Evolutionary conservation across 2,888 invertebrate genomes (phyloP), one percentile per base, ranked within the genome.

Genomic region (Harpalus rubripes): DNA sequence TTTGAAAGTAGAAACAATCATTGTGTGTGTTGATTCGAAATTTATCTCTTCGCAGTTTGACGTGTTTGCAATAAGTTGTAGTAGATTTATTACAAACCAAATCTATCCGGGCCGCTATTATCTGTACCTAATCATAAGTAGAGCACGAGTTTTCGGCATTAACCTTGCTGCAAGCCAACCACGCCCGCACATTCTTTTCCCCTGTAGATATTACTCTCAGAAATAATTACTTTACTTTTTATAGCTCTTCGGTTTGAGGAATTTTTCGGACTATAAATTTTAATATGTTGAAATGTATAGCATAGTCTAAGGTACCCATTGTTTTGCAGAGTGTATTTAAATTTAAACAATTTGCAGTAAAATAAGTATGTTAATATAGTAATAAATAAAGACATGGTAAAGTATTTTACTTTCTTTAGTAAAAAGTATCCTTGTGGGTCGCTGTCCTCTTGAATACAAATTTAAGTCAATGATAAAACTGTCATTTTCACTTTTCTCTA

Each of bases 161-260:
- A 74, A 74, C 72, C 72, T 74, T 74, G 72, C 72, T 44, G 10
- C 12, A 7, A 44, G 41, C 41, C 41, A 44, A 74, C 72, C 72
- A 74, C 72, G 44, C 72, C 72, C 16, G 72, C 44, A 10, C 68
- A 15, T n/a, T 68, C 41, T 18, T 7, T 74, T 44, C 44, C 41
- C 1, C 39, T 15, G 1, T n/a, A 68, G 18, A 16, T 74, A 74
- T 52, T 52, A 44, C 72, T 74, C 15, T 7, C 44, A 44, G 18
- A 74, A 44, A 74, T 74, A 12, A 68, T 68, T 68, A n/a, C 15
- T 39, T 12, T n/a, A 10, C n/a, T 7, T 68, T 68, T 68, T 26
- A 63, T 26, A 10, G 26, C 26, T 63, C 1, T 26, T 63, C 63
- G 22, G 22, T 32, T 32, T 32, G 32, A 32, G 6, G 32, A 32